Evolutionary conservation across 2,888 invertebrate species (phyloP), one percentile per base, ranked within the genome.

Genomic region (Crioceris asparagi): DNA sequence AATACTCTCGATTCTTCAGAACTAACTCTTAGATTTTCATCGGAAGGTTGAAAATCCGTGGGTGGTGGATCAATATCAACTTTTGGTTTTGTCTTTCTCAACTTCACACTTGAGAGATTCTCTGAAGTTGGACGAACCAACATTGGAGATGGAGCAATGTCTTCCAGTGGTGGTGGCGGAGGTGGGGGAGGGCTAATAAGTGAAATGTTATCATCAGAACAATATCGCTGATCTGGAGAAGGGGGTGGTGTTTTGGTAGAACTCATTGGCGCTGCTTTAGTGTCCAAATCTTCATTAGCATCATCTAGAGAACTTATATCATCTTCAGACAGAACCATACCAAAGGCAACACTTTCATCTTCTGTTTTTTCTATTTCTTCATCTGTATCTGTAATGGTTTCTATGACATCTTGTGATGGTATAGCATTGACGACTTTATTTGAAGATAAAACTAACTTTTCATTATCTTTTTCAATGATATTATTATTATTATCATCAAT

Each of bases 1-100:
- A 58, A 58, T 4, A 41, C 35, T 31, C 50, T 47, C 36, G 49
- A 51, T 37, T 53, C 46, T 4, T 44, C 45, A 5, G 53, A 43
- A 11, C 48, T 48, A 1, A 48, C 44, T 44, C 44, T 52, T 17
- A 55, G 33, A 43, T 55, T 51, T 29, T 44, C 45, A 34, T 43
- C 43, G 7, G 46, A 49, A 3, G 50, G 48, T 30, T 45, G 45
- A 12, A 37, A 41, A n/a, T 25, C 19, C n/a, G 27, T 17, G 4
- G 7, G 11, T 6, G 30, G 17, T 15, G 38, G 17, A 18, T 34
- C 21, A n/a, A n/a, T n/a, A n/a, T n/a, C n/a, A n/a, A n/a, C n/a
- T n/a, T n/a, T n/a, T 3, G 17, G 8, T 15, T 44, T 35, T 4
- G 39, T 38, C 7, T 47, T 41, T 23, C 44, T 48, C 11, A 52